Base-by-base conservation (phyloP, 2,113 vertebrate genomes). In the Dicrurus megarhynchus region DNA sequence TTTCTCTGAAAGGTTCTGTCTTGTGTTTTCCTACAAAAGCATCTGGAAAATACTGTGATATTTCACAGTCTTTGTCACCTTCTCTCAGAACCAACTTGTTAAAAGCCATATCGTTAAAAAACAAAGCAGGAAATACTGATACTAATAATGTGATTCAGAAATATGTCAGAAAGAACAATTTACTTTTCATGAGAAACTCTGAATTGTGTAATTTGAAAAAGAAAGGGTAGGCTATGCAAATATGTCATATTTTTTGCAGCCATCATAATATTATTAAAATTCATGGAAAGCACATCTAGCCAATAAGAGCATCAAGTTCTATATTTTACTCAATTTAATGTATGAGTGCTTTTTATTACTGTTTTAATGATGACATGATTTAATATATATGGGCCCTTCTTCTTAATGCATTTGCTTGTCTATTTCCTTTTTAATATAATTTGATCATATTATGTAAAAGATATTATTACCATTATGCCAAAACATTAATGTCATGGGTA, bases 401-500 rank as follows among this genome's bases (percentile, higher is more conserved):
- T 84, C 8, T 4, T 53, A 71, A 59, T 74, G 22, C 19, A 47
- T 93, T 89, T 84, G 7, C 60, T 91, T 92, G 59, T 74, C 75
- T 79, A 13, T 94, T 90, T 89, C 9, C 9, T 74, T 91, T 86
- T 87, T 73, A 87, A 67, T 94, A 70, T 65, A 5, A 49, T 82
- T 90, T 84, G n/a, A 81, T 90, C 68, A 63, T 47, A 83, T 80
- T 74, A 47, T 63, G 19, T 75, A 84, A 33, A 88, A 74, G 26
- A 86, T 61, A 90, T 61, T 82, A 90, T 41, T 86, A 60, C 33
- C 49, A 79, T 89, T 96, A 88, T 70, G 49, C 76, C 64, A 93
- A 89, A 78, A 20, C 27, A 52, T 78, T 94, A 95, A 90, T 88
- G 26, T 79, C n/a, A 79, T 32, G 32, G 11, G 21, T 26, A 87